Base-by-base conservation (phyloP, 2,113 vertebrate genomes). In the Pseudorhombus dupliciocellatus region DNA sequence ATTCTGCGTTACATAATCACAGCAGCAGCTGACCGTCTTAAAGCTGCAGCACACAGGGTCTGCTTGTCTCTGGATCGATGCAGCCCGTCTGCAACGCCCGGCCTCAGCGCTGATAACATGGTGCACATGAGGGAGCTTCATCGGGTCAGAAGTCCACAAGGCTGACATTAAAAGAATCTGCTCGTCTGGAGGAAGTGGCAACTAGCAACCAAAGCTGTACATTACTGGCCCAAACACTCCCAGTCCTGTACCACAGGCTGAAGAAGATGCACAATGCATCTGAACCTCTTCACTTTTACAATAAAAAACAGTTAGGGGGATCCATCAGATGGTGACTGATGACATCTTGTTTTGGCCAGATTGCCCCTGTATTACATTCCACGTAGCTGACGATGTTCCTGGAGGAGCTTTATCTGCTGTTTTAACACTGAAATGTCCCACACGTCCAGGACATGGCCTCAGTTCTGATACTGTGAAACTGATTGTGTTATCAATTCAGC, bases 1-100 rank as follows among this genome's bases (percentile, higher is more conserved):
- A 66, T 73, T 66, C 28, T 56, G 68, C 3, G n/a, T 87, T 83
- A 81, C 77, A 59, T 79, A 77, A 87, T 73, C 70, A 42, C 0
- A 31, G n/a, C 58, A 56, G 71, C 60, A 73, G 80, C 73, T 74
- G 60, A 74, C 21, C 37, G 57, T 44, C 56, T 65, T n/a, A 44
- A 50, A 50, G 37, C 48, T 0, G 10, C 26, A 5, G 8, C 28
- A 65, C 53, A 72, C n/a, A 28, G 20, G 21, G 15, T 16, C 42
- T 46, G 42, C 4, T 15, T 16, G 16, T 6, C 42, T 44, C 40
- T 10, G 21, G 4, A 44, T 18, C 6, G 5, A 44, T 16, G 4
- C 63, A 40, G 16, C 8, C 1, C 3, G 37, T 31, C 30, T 6
- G 30, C 31, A 2, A 9, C 31, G 12, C 34, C 34, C 34, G 10